Evolutionary conservation across 2,888 invertebrate species (phyloP), one percentile per base, ranked within the genome.

Genomic region (Eupsilia transversa): DNA sequence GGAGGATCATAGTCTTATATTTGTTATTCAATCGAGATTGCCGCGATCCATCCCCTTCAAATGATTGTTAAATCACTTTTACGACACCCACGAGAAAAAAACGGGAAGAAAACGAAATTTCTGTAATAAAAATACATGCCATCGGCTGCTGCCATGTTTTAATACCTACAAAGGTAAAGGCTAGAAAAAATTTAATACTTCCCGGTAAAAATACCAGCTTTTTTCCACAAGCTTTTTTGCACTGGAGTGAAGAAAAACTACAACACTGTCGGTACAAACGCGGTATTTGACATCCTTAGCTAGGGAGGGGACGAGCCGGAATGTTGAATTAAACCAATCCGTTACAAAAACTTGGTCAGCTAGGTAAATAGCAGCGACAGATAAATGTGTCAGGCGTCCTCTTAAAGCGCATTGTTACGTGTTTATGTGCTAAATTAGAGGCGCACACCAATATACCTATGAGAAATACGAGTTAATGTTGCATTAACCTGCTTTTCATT

Each of bases 301-400:
- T 73, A 79, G 76, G 60, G 73, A 79, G 80, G 77, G 74, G 81
- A 80, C 80, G 79, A 74, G 71, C 74, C 72, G 84, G 85, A 85
- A 86, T 86, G 88, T 87, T 90, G 87, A 90, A 90, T 90, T 91
- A 91, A 90, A 89, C 86, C 90, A 89, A 91, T 90, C 85, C 85
- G 88, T 91, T 89, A 90, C 91, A 91, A 89, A 90, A 90, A 91
- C 89, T 88, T 89, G 85, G 86, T 83, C 81, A 75, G 83, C 81
- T 86, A 86, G 83, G 89, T 90, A 85, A 90, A 88, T 84, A 88
- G 83, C 68, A 87, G 72, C 59, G 79, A 79, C 83, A 80, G 79
- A 89, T 83, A 87, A 89, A 90, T 89, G 85, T 82, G 86, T 77
- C 82, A 80, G 85, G 52, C 74, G 75, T 80, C 70, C 82, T 75